Percentiles rank a stretch among this genome's conserved stretches.
phyloP scores from a whole-genome alignment of 2,113 vertebrate species.

The Amblyornis subalaris region DNA sequence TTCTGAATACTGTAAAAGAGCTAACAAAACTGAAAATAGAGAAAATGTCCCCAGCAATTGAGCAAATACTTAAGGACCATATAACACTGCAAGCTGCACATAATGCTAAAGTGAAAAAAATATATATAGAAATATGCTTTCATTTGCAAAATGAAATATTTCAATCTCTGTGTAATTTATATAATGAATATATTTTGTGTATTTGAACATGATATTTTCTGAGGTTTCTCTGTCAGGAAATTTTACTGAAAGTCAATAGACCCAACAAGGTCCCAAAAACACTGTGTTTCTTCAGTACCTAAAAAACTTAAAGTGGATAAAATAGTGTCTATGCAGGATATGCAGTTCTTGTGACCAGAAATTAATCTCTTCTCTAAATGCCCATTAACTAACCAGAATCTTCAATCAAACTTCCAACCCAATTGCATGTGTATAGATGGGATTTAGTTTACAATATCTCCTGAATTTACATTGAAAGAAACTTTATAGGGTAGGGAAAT shows the following conservation, averaged over 20 bases:
- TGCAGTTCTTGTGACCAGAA: not conserved
- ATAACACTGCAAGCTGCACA: not conserved
- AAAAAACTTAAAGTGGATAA: not conserved
- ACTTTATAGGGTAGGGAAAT: not conserved
- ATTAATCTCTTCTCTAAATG: not conserved
- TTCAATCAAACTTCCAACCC: not conserved
- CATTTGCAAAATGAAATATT: not conserved
- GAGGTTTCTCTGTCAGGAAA: not conserved
- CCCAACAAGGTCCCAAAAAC: rapidly evolving
- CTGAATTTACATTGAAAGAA: not conserved
- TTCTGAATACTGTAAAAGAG: not conserved
- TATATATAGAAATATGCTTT: not conserved
- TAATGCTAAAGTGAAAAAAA: not conserved
- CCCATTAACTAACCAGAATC: rapidly evolving
- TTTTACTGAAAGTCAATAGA: not conserved
- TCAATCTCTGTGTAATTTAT: not conserved
- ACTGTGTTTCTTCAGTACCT: not conserved
- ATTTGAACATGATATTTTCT: not conserved
- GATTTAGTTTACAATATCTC: not conserved
- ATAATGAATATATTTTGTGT: not conserved
- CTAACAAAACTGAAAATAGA: not conserved
- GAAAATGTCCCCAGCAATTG: not conserved
- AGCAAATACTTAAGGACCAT: not conserved
- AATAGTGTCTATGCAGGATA: not conserved
- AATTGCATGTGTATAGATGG: not conserved